phyloP scores from a whole-genome alignment of 1,140 invertebrate genomes.

The Xylocopa sonorina region DNA sequence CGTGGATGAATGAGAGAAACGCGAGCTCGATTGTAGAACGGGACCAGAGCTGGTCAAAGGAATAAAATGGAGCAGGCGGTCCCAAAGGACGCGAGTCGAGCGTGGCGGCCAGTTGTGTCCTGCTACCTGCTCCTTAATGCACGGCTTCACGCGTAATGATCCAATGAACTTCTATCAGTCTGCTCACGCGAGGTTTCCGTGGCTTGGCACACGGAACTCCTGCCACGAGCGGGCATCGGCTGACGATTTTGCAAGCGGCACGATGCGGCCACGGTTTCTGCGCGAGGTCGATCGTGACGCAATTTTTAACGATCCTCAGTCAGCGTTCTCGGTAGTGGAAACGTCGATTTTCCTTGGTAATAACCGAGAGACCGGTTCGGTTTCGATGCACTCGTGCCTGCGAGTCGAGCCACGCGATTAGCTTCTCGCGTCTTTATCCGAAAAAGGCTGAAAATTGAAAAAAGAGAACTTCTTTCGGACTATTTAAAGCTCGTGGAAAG shows the following conservation, averaged over 20 bases:
- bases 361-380: no score
- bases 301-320: background rate
- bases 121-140: conserved; percentile 51
- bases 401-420: no score
- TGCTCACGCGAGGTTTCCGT: conserved; percentile 48
- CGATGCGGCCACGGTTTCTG: conserved; percentile 8
- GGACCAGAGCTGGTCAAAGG: background rate
- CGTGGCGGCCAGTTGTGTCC: conserved; percentile 10
- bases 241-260: conserved; percentile 16
- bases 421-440: no score
- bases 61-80: background rate
- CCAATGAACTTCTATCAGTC: conserved; percentile 60
- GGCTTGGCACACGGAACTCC: conserved; percentile 35
- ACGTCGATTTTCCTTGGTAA: background rate
- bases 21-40: background rate
- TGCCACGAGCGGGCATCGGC: background rate
- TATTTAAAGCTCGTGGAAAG: no score
- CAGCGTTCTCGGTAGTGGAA: background rate
- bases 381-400: no score
- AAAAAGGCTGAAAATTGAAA: no score
- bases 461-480: no score
- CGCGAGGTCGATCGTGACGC: background rate
- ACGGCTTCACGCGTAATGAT: conserved; percentile 58
- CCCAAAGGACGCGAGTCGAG: conserved; percentile 29
- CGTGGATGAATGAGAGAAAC: no score